Base-by-base conservation (phyloP, 2,888 invertebrate species). In the Thecocarcelia acutangulata region DNA sequence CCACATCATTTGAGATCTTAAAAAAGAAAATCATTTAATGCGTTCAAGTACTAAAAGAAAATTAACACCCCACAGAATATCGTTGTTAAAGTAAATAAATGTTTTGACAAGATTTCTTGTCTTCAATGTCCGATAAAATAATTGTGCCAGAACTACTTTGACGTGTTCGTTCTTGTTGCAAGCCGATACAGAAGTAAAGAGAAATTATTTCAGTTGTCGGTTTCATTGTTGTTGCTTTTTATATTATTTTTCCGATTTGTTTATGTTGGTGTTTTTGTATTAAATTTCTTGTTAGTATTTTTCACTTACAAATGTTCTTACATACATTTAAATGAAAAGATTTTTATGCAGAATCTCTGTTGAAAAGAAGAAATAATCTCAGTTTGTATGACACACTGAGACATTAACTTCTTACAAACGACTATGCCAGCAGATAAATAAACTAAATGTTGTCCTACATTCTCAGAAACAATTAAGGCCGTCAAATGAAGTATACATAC, bases 381-480 rank as follows among this genome's bases (percentile, higher is more conserved):
- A 73, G 52, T 73, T 66, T 73, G 59, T 73, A 24, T 66, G 78
- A 72, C 78, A 79, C 70, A 79, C 78, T 66, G 59, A 79, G 72
- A 79, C 78, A 73, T 79, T 73, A 73, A 79, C 66, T 79, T 79
- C 59, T 66, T 73, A 46, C 59, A 61, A 78, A 70, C 59, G 72
- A 73, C 52, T 59, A 66, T 79, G 73, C 78, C 72, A 79, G 78
- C 78, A 79, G 78, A 79, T 79, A 79, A 73, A 73, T 73, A 79
- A 66, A 73, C 59, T 66, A 68, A 79, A 79, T 66, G 66, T 68
- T 73, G 78, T 79, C 66, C 78, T 73, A 79, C 72, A 79, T 79
- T 79, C 52, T 50, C 19, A 74, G 78, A 74, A 78, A 66, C 82
- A 82, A 82, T 82, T 82, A 82, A 82, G 82, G 74, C 78, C 78